Evolutionary conservation across 1,140 invertebrate genomes (phyloP), one percentile per base, ranked within the genome.

Genomic region (Archivesica marissinica): DNA sequence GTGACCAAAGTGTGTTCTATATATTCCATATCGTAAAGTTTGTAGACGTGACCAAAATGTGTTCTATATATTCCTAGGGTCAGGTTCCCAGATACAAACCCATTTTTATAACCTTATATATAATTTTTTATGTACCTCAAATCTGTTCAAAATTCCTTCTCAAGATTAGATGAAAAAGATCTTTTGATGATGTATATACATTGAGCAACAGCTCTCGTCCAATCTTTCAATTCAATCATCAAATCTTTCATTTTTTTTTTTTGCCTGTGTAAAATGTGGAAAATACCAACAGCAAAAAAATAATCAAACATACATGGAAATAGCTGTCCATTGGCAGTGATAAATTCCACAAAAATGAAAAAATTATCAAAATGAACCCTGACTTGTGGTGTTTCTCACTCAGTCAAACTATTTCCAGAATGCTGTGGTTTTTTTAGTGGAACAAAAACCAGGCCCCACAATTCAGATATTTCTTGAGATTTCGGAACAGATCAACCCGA

Each of bases 371-470:
- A 59, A 59, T 30, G 23, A 76, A 52, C 59, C 59, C 30, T 23
- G 74, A 56, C 47, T 52, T 76, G 56, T 52, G 39, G 52, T 52
- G 74, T 56, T 76, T 59, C 38, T n/a, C 0, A 20, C 47, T 56
- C 50, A 50, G 35, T 30, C 23, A 52, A 76, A 76, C 35, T 76
- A n/a, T 66, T 44, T 47, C 25, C 41, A 1, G 33, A 80, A 33
- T 68, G 77, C 66, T 68, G 68, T 30, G 23, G 47, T 56, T 80
- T 66, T n/a, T n/a, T 13, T 33, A 28, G 23, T 23, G 20, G 44
- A 61, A 80, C 77, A 66, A 68, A 80, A 80, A 80, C 59, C 77
- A 64, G 64, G 44, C 54, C 61, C 33, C 35, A 33, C 77, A 80
- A 50, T 80, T 64, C 61, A 17, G 39, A 68, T 59, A 80, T 80